These are phyloP conservation scores for Oeneis ivallda DNA, from an alignment of 2,888 invertebrate genomes.

Conservation along the genomic window DNA sequence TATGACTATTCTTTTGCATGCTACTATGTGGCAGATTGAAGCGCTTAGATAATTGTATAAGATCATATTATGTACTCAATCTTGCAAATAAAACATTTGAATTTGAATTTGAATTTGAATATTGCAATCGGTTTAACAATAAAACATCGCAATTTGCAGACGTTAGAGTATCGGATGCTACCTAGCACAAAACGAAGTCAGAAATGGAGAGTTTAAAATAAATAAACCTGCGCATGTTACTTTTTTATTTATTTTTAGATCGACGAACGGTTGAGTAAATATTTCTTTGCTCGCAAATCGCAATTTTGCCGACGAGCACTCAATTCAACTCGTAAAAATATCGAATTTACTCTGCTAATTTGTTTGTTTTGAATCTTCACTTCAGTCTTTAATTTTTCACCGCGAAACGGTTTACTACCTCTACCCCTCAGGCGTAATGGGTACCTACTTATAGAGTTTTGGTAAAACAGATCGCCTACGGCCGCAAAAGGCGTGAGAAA, in stretches of 20 bases:
- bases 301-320: conserved; percentile 1
- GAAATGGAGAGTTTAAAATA: neutral
- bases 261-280: conserved; percentile 2
- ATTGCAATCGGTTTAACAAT: too few relatives aligned
- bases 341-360: conserved; percentile 5
- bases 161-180: neutral
- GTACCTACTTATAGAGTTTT: too few relatives aligned
- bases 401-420: neutral
- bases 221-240: neutral
- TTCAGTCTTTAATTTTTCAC: neutral
- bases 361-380: conserved; percentile 5
- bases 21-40: too few relatives aligned
- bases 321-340: conserved; percentile 14
- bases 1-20: too few relatives aligned
- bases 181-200: neutral
- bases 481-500: neutral
- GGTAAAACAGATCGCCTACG: too few relatives aligned
- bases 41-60: too few relatives aligned
- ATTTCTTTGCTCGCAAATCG: neutral
- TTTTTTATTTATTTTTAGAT: neutral
- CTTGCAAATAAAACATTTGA: too few relatives aligned
- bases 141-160: neutral
- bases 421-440: neutral
- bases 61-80: too few relatives aligned
- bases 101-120: too few relatives aligned